Conservation (phyloP, 2,113 vertebrate species). For the Tamias sibiricus region DNA sequence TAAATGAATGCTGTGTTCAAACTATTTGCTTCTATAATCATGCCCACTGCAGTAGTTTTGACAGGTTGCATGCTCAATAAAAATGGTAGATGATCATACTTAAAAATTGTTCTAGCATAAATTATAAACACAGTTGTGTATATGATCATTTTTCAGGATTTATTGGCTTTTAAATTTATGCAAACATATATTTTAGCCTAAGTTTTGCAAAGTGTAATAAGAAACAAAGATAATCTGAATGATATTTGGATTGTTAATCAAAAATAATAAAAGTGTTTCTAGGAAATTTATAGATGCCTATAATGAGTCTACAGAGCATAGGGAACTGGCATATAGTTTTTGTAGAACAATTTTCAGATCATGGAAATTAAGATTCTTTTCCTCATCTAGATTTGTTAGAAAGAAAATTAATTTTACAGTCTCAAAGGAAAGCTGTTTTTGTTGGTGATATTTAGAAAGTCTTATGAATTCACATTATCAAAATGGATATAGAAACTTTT, state of each 20-base stretch:
- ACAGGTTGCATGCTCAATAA: neutral
- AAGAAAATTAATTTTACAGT: conserved; percentile 38
- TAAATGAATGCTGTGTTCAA: conserved; percentile 17
- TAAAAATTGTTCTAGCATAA: conserved; percentile 55
- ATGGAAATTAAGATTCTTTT: neutral
- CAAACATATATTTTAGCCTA: conserved; percentile 44
- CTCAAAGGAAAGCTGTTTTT: neutral
- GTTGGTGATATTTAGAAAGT: neutral
- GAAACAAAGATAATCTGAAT: conserved; percentile 21
- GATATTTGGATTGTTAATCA: conserved; percentile 34
- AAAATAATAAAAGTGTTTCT: conserved; percentile 32
- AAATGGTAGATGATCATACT: conserved; percentile 56
- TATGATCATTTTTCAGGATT: conserved; percentile 37
- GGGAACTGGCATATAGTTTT: neutral
- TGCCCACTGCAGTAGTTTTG: neutral
- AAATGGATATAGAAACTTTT: conserved; percentile 11
- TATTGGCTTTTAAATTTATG: conserved; percentile 19
- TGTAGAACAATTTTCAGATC: neutral
- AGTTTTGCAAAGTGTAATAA: neutral
- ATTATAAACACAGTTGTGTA: neutral
- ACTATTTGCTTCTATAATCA: conserved; percentile 12
- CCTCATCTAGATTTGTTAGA: neutral
- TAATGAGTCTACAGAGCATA: neutral
- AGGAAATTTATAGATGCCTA: neutral
- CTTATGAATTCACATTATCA: neutral